Conservation (phyloP, 1,140 invertebrate species). For the Dysdera silvatica region DNA sequence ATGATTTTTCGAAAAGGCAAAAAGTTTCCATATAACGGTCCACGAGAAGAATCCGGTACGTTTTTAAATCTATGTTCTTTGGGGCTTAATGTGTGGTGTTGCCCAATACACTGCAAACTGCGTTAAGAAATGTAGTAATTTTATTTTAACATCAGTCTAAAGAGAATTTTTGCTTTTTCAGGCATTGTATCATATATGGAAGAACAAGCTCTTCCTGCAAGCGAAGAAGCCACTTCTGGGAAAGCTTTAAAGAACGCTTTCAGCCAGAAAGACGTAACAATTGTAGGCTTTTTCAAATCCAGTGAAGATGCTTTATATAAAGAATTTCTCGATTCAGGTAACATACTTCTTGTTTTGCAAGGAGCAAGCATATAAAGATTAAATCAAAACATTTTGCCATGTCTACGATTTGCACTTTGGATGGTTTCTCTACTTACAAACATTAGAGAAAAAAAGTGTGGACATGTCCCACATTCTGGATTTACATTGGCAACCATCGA, state of each 20-base stretch:
- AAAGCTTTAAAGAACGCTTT: constrained; percentile 46
- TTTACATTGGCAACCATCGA: no score
- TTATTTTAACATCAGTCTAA: background rate
- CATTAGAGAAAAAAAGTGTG: no score
- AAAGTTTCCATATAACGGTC: constrained; percentile 48
- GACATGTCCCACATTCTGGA: no score
- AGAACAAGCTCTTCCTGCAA: constrained; percentile 49
- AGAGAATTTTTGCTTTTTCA: constrained; percentile 34
- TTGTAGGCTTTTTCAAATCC: constrained; percentile 53
- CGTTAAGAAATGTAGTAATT: background rate
- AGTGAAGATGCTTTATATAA: constrained; percentile 44
- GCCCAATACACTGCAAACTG: background rate
- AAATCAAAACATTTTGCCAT: no score
- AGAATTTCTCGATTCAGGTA: constrained; percentile 47
- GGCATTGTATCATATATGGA: constrained; percentile 51
- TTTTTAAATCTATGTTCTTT: no score
- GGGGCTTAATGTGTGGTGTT: no score
- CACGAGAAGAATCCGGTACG: constrained; percentile 46
- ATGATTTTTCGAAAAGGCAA: constrained; percentile 48
- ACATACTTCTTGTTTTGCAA: background rate
- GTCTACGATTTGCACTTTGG: no score
- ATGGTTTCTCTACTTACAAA: no score
- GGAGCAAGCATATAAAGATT: no score
- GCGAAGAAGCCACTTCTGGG: constrained; percentile 42
- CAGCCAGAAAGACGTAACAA: constrained; percentile 46